phyloP scores from a whole-genome alignment of 2,888 invertebrate genomes.

The Thyatira batis region DNA sequence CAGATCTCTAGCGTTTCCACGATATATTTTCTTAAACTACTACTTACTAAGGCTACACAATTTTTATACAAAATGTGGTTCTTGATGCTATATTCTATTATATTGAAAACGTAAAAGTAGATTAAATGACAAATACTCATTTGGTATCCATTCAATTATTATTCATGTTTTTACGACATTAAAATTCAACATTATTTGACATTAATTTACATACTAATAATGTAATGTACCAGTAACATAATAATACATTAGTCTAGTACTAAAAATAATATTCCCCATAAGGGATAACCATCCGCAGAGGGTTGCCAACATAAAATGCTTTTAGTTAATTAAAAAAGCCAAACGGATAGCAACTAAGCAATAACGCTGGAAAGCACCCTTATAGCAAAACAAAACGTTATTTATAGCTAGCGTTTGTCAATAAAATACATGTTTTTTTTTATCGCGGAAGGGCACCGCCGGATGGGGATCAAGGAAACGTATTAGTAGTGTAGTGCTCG shows the following conservation, averaged over 20 bases:
- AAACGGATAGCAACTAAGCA: not conserved
- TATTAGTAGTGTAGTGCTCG: slow-evolving; percentile 39
- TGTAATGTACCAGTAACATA: not conserved
- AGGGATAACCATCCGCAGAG: not conserved
- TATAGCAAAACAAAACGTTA: slow-evolving; percentile 40
- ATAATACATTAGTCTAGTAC: not conserved
- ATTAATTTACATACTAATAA: not conserved
- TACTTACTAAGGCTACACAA: too few relatives aligned
- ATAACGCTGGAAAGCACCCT: slow-evolving; percentile 9
- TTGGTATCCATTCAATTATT: too few relatives aligned
- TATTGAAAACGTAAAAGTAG: too few relatives aligned
- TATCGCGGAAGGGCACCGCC: slow-evolving; percentile 58
- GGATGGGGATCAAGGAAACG: slow-evolving; percentile 64
- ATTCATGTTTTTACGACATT: not conserved
- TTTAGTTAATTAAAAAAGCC: not conserved
- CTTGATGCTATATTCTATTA: too few relatives aligned
- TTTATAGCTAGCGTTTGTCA: slow-evolving; percentile 55
- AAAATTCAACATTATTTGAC: not conserved
- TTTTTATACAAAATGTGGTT: too few relatives aligned
- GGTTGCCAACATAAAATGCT: not conserved
- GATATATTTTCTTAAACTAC: too few relatives aligned
- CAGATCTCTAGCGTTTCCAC: slow-evolving; percentile 3
- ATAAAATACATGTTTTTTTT: slow-evolving; percentile 48
- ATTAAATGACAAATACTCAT: too few relatives aligned
- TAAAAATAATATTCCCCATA: not conserved